These are phyloP conservation scores for Manis crassicaudata DNA, from an alignment of 2,797 vertebrate species.

Conservation along the genomic window DNA sequence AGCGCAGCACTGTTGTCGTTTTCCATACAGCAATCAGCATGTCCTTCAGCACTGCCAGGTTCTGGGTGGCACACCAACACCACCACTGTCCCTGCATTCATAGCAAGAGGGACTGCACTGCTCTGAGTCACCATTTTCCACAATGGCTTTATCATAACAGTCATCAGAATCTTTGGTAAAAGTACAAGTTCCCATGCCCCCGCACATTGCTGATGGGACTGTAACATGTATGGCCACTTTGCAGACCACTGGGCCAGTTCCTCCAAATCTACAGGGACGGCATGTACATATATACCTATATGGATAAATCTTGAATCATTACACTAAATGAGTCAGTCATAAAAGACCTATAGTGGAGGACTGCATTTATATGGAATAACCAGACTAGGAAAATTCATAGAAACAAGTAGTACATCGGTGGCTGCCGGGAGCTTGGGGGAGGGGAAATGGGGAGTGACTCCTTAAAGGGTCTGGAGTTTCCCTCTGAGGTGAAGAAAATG, in stretches of 20 bases:
- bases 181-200: background rate
- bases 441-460: too few species aligned
- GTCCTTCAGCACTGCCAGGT: background rate
- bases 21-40: accelerated
- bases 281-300: accelerated
- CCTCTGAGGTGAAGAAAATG: background rate
- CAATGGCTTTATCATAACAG: background rate
- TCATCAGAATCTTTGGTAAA: background rate
- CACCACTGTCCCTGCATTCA: too few species aligned
- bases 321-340: background rate
- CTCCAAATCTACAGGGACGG: background rate
- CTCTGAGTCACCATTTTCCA: background rate
- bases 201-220: background rate
- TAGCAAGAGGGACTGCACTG: background rate
- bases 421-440: background rate
- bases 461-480: background rate
- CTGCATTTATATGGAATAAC: background rate
- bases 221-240: background rate
- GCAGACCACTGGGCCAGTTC: background rate
- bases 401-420: background rate
- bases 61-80: too few species aligned
- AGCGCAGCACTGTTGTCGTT: background rate
- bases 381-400: background rate
- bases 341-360: background rate
- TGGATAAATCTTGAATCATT: background rate